Base-by-base conservation (phyloP, 2,113 vertebrate genomes). In the Xiphophorus maculatus region DNA sequence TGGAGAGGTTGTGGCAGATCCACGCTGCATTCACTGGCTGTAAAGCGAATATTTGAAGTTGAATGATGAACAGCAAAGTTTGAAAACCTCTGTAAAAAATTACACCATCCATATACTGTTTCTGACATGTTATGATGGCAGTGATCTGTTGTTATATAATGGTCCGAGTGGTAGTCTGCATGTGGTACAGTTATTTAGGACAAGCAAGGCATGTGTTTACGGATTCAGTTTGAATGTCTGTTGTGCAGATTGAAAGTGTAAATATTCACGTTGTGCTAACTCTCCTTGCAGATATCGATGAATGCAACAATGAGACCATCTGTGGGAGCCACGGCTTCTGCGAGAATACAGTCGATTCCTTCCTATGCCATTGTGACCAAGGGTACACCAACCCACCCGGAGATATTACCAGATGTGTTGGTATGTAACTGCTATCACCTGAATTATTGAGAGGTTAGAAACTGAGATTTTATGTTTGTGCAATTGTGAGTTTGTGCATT, bases 281-380 rank as follows among this genome's bases (percentile, higher is more conserved):
- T 77, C 69, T 69, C 80, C 70, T 79, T 28, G 28, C 87, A 95
- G 94, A 95, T 86, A 84, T 93, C 63, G 92, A 95, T 19, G 94
- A 95, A 79, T 95, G 94, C 33, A 70, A 84, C 51, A 93, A 94
- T 40, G 86, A 92, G 76, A 94, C 89, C 74, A 91, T 94, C 88
- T 95, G 94, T 60, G 93, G 93, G 63, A 88, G 82, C 79, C 88
- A 94, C 27, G 92, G 93, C 74, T 93, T 90, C 89, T 95, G 94
- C 60, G 93, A 94, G 87, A 95, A 95, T 88, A 94, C 90, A 7
- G 92, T 92, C 28, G 91, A 92, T 63, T 93, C 94, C 2, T 95
- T 90, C 89, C 91, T 80, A 65, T 95, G 94, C 84, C 90, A 91
- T 35, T 95, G 94, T 66, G 83, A 95, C 88, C 90, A 29, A 63